Evolutionary conservation across 2,113 vertebrate species (phyloP).

Genomic region (Peromyscus polionotus): DNA sequence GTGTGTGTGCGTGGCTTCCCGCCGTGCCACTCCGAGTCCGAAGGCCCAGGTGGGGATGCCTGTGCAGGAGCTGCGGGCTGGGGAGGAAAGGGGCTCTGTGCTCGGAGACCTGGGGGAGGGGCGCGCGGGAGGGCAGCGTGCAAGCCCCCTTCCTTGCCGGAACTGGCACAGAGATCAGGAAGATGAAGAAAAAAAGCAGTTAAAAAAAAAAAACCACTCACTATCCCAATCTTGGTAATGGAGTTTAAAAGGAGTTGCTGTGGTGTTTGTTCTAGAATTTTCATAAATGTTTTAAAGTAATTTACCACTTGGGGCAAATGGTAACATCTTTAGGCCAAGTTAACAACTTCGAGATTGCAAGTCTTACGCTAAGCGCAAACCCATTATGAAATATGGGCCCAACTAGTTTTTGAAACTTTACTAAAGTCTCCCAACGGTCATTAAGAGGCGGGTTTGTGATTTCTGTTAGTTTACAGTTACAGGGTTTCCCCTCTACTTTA

Average conservation of each 20-base stretch:
- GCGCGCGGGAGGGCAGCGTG: background rate
- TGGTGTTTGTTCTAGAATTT: constrained; percentile 27
- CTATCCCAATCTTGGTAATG: background rate
- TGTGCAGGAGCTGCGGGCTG: background rate
- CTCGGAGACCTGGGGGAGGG: background rate
- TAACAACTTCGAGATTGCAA: background rate
- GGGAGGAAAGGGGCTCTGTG: background rate
- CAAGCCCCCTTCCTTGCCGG: background rate
- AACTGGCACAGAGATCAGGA: background rate
- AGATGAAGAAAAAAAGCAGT: constrained; percentile 8
- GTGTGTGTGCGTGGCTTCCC: constrained; percentile 16
- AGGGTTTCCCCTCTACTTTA: background rate
- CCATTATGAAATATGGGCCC: background rate
- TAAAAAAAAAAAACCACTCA: background rate
- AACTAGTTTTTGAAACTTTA: constrained; percentile 18
- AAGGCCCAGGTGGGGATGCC: background rate
- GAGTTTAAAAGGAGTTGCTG: constrained; percentile 2
- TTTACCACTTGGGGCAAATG: background rate
- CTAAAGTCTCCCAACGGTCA: background rate
- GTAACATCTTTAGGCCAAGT: constrained; percentile 10
- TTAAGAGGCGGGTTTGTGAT: background rate
- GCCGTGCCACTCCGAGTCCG: background rate
- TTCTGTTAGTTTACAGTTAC: background rate
- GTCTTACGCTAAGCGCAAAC: background rate
- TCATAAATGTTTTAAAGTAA: constrained; percentile 7